Conservation (phyloP, 2,797 vertebrate species). For the Anguilla marmorata region DNA sequence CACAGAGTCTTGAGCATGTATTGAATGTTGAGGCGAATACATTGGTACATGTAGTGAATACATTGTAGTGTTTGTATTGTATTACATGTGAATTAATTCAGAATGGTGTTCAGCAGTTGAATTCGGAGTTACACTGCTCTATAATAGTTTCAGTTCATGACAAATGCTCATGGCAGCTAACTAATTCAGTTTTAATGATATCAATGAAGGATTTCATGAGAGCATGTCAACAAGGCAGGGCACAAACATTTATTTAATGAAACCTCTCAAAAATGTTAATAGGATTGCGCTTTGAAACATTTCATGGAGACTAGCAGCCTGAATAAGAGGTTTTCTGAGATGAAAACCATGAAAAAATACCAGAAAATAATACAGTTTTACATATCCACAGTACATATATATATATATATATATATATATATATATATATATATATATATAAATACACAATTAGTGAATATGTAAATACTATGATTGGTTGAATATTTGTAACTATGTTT, state of each 20-base stretch:
- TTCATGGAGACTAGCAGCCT: neutral
- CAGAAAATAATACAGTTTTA: neutral
- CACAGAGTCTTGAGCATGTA: neutral
- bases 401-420: neutral
- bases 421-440: neutral
- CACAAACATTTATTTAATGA: neutral
- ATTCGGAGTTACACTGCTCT: neutral
- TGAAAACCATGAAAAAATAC: neutral
- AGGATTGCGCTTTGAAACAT: neutral
- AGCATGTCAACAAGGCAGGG: neutral
- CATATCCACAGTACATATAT: neutral
- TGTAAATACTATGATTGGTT: neutral
- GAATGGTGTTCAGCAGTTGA: neutral
- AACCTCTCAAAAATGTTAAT: neutral
- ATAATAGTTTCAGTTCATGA: neutral
- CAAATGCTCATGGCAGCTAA: neutral
- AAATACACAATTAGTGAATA: neutral
- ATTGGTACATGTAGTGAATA: neutral
- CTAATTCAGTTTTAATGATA: slow-evolving; percentile 3
- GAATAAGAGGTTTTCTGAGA: neutral
- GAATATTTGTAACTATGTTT: neutral
- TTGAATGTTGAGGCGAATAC: neutral
- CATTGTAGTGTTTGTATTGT: neutral
- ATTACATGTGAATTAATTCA: neutral
- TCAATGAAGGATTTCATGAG: neutral